Base-by-base conservation (phyloP, 2,888 invertebrate species). In the Sphaerophoria taeniata region DNA sequence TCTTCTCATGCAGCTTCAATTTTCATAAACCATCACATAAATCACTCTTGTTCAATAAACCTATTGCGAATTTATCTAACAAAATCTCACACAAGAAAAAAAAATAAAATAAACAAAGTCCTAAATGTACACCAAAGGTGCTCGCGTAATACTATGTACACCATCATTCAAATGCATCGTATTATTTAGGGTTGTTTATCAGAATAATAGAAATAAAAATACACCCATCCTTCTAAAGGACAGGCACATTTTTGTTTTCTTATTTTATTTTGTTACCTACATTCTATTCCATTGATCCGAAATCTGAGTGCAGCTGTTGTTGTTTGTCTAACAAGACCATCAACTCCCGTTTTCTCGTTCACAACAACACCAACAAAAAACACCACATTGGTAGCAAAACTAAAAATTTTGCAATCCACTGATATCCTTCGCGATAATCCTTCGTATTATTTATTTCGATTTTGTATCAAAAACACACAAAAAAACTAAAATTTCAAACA, bases 381-480 rank as follows among this genome's bases (percentile, higher is more conserved):
- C 45, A 65, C 51, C 79, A 78, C 78, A 71, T 67, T 49, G 24
- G 53, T 72, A 67, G 58, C 69, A 72, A 84, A 61, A 71, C 70
- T 61, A 72, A 84, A 61, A 71, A 63, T 61, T 80, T 60, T 72
- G 80, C 75, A 80, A 84, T 80, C 80, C 84, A 84, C 84, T 84
- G 84, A 84, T 84, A 84, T 84, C 84, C 84, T 80, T 80, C 56
- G 79, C 67, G 76, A 80, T 84, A 79, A 79, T 79, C 79, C 83
- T 75, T 84, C 45, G 58, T 12, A n/a, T 24, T 24, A 24, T 71
- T 75, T 74, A 45, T 67, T 67, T 67, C 39, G 36, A 53, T 67
- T 24, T 67, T 51, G 65, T 14, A 67, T 16, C 6, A n/a, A n/a
- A 58, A 60, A 58, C 51, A 31, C 31, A 33, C 14, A 47, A 39